Percentiles rank a stretch among this genome's conserved stretches.
Evolutionary conservation across 1,140 invertebrate genomes (phyloP).

Genomic region (Alviniconcha marisindica): DNA sequence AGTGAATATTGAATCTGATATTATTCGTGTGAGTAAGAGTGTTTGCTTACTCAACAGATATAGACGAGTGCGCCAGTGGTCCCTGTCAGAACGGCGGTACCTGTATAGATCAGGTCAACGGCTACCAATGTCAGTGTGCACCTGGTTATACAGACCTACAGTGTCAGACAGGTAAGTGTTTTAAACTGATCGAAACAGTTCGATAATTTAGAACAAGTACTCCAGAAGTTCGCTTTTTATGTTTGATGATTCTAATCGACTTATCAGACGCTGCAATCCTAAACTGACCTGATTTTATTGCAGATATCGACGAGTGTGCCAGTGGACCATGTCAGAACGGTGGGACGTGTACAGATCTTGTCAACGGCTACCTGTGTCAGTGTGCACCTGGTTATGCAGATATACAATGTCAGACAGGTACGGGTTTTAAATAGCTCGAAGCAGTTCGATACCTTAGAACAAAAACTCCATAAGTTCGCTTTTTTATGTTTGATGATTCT

Average conservation of each 20-base stretch:
- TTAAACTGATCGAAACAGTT: too few species aligned
- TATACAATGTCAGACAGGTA: slow-evolving; percentile 41
- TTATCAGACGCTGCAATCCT: too few species aligned
- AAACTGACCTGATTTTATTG: too few species aligned
- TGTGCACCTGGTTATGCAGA: slow-evolving; percentile 44
- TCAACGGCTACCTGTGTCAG: slow-evolving; percentile 18
- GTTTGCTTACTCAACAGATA: slow-evolving; percentile 27
- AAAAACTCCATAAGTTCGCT: too few species aligned
- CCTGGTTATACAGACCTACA: slow-evolving; percentile 33
- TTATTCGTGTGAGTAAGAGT: too few species aligned
- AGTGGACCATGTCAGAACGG: slow-evolving; percentile 4
- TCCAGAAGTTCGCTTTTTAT: too few species aligned
- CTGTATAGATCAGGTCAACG: background rate
- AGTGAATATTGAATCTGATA: too few species aligned
- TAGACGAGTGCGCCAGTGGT: slow-evolving; percentile 53
- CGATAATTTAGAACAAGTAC: too few species aligned
- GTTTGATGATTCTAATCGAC: too few species aligned
- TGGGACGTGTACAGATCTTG: background rate
- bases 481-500: too few species aligned
- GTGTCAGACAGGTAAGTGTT: slow-evolving; percentile 42
- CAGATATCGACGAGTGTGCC: slow-evolving; percentile 52
- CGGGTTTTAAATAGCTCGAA: too few species aligned
- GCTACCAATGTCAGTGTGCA: slow-evolving; percentile 38
- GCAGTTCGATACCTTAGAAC: too few species aligned
- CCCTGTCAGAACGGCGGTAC: slow-evolving; percentile 6